Base-by-base conservation (phyloP, 30 jellyfish, hydroid and myxozoan genomes). In the Cassiopea andromeda region DNA sequence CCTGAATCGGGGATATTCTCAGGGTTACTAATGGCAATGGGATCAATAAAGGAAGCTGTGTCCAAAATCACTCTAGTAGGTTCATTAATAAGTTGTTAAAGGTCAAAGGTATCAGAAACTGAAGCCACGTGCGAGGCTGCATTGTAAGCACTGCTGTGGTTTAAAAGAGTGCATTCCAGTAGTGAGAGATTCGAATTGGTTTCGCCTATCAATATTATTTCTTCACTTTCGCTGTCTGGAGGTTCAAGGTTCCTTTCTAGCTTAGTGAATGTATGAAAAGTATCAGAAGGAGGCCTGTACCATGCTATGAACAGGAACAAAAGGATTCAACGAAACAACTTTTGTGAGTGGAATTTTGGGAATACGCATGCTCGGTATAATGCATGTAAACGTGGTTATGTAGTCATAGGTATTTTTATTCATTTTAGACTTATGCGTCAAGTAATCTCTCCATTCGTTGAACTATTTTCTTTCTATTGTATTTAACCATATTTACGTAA, bases 211-310 rank as follows among this genome's bases (percentile, higher is more conserved):
- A 43, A 6, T 6, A 68, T 68, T 8, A 14, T 68, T 68, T 68
- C 77, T 68, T 68, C 15, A n/a, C 15, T 68, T 68, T 68, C 77
- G 47, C 77, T 10, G 15, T 68, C 77, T 6, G 15, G 15, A 68
- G 9, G 15, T 68, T 68, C 77, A 8, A 68, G 77, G 15, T 68
- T 68, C 15, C 77, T 68, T 68, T 14, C 47, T 10, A 68, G 77
- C 17, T 68, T 68, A 6, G 77, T 68, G 15, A 68, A 14, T 68
- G 77, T 6, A 68, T 68, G n/a, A 68, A 68, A 10, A 68, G 9
- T 10, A 68, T 68, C 77, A 6, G 77, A 68, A 68, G 47, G 77
- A n/a, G 77, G 77, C 77, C 77, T 68, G 15, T 68, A 68, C 77
- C 77, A 68, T 6, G 77, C 77, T n/a, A n/a, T n/a, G 8, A 68